These are phyloP conservation scores for Spatulosminthurus flaviceps DNA, from an alignment of 2,888 invertebrate genomes.

Conservation along the genomic window DNA sequence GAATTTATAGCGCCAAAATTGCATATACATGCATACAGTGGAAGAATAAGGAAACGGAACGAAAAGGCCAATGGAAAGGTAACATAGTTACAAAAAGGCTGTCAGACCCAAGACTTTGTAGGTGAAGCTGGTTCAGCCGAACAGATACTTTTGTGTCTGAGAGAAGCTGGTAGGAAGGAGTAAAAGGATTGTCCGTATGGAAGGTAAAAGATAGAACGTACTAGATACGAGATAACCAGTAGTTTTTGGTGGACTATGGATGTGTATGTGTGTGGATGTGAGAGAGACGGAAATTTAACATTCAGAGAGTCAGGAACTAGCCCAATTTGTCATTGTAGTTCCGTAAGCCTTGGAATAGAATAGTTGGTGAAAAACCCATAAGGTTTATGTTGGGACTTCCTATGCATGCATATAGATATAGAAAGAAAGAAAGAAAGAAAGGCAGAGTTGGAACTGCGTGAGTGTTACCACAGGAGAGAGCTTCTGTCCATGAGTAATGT, in stretches of 20 bases:
- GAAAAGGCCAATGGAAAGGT: too few relatives aligned
- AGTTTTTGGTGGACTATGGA: conserved; percentile 23
- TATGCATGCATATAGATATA: not conserved
- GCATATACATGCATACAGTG: too few relatives aligned
- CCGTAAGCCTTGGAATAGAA: conserved; percentile 33
- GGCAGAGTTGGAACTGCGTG: too few relatives aligned
- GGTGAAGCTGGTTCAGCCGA: too few relatives aligned
- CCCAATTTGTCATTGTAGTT: conserved; percentile 44
- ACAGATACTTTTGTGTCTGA: too few relatives aligned
- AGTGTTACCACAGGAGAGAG: not conserved
- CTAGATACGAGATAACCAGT: conserved; percentile 18
- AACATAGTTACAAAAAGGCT: too few relatives aligned
- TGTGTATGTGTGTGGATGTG: too few relatives aligned
- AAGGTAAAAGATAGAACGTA: not conserved
- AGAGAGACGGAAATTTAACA: conserved; percentile 35
- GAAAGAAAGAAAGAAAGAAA: too few relatives aligned
- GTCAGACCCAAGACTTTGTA: too few relatives aligned
- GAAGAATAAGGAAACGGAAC: too few relatives aligned
- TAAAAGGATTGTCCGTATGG: not conserved
- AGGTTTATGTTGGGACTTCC: conserved; percentile 28
- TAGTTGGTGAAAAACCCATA: conserved; percentile 37
- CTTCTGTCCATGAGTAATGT: conserved; percentile 44
- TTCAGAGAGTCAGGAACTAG: conserved; percentile 36
- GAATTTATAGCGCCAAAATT: too few relatives aligned
- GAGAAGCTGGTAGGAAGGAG: too few relatives aligned